Percentiles rank a stretch among this genome's conserved stretches.
These are phyloP conservation scores for Pteronura brasiliensis DNA, from an alignment of 2,113 vertebrate species.

Conservation along the genomic window DNA sequence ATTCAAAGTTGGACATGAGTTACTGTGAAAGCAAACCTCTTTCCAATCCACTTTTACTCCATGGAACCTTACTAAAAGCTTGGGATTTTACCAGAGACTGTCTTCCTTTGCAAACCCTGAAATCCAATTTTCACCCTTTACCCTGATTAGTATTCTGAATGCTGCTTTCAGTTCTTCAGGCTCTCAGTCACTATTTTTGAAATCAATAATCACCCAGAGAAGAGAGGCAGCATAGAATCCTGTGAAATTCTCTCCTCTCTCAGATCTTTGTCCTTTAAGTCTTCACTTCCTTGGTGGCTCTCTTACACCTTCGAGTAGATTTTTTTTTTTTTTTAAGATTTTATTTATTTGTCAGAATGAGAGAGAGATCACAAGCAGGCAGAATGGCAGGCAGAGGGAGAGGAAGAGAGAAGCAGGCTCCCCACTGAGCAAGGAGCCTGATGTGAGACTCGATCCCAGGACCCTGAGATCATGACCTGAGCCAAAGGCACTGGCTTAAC, in stretches of 20 bases:
- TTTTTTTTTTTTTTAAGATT: neutral
- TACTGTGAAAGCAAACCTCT: rapidly evolving
- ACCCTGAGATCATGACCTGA: no score
- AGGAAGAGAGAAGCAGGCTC: no score
- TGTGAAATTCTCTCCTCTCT: neutral
- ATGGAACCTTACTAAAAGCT: neutral
- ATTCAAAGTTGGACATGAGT: neutral
- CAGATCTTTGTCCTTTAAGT: neutral
- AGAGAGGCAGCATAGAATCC: neutral
- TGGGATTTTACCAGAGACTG: neutral
- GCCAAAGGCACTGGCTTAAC: no score
- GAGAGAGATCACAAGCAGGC: no score
- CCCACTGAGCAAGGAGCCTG: no score
- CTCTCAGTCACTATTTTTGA: neutral
- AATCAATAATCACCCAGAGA: neutral
- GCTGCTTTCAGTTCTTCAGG: neutral
- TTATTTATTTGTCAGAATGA: no score
- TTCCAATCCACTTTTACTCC: neutral
- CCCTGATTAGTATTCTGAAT: neutral
- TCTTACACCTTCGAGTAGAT: neutral
- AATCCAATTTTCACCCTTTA: neutral
- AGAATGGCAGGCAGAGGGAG: no score
- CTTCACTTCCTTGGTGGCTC: neutral
- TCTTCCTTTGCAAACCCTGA: neutral
- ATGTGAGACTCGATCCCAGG: no score